Evolutionary conservation across 2,113 vertebrate genomes (phyloP).

Genomic region (Mormyrus iriodes): DNA sequence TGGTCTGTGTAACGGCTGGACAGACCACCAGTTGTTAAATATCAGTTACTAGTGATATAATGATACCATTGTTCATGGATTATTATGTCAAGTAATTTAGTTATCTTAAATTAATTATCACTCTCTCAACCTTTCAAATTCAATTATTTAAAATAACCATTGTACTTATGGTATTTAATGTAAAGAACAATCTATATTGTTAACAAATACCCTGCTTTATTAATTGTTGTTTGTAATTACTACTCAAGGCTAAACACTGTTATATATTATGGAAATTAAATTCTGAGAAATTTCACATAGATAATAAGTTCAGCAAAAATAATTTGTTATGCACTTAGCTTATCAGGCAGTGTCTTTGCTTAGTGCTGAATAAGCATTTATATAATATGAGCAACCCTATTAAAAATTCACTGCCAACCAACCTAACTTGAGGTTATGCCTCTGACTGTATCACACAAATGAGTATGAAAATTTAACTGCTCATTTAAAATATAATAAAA

Average conservation of each 20-base stretch:
- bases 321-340: neutral
- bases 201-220: neutral
- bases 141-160: neutral
- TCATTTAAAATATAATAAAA: neutral
- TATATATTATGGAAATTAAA: neutral
- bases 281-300: neutral
- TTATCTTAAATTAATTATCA: slow-evolving; percentile 7
- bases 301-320: neutral
- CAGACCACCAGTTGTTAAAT: neutral
- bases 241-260: neutral
- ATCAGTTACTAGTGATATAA: slow-evolving; percentile 1
- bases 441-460: neutral
- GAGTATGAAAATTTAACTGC: neutral
- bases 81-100: slow-evolving; percentile 8
- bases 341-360: neutral
- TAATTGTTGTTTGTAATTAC: neutral
- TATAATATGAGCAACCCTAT: neutral
- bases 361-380: neutral
- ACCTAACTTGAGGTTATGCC: neutral
- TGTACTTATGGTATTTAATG: neutral
- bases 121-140: slow-evolving; percentile 2
- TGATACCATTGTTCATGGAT: neutral
- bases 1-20: neutral
- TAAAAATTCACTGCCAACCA: neutral
- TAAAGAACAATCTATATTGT: neutral